Base-by-base conservation (phyloP, 1,140 invertebrate species). In the Galendromus occidentalis region DNA sequence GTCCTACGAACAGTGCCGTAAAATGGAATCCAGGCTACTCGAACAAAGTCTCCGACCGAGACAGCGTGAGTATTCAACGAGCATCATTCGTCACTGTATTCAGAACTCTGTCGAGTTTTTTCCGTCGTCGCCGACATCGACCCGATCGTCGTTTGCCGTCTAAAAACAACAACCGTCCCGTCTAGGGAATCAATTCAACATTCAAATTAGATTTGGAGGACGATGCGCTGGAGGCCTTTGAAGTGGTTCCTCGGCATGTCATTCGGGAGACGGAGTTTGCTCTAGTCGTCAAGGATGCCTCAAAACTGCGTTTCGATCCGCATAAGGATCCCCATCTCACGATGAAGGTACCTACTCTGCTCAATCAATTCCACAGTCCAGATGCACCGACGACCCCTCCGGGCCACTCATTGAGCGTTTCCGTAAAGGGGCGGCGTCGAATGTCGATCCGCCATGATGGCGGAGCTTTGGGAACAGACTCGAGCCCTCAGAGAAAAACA, bases 231-330 rank as follows among this genome's bases (percentile, higher is more conserved):
- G 51, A 25, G 25, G 51, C 51, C 2, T 59, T 59, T 25, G 51
- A 59, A 59, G 51, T 59, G 12, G 51, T 59, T 14, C 51, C 51
- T 6, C 51, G 22, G 17, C 51, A 59, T 25, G 51, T 59, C 14
- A 29, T 59, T 6, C 51, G 51, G 4, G 51, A 59, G 9, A 22
- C 51, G 12, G 51, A 59, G 51, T 59, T 59, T 9, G 14, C 51
- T 29, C 51, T 59, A 2, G 51, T 59, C 33, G 51, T 59, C 14
- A 17, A 33, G 22, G 51, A 59, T 33, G 25, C 51, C 22, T 59
- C 51, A 14, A 59, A 59, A 25, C 51, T 59, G 14, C 51, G 51
- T 59, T 59, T 59, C 22, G 51, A 59, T 59, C 51, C 51, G 2
- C 51, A 20, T 22, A 59, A 59, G 22, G 51, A 59, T 18, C 51